Conservation (phyloP, 2,113 vertebrate genomes). For the Trichomycterus rosablanca region DNA sequence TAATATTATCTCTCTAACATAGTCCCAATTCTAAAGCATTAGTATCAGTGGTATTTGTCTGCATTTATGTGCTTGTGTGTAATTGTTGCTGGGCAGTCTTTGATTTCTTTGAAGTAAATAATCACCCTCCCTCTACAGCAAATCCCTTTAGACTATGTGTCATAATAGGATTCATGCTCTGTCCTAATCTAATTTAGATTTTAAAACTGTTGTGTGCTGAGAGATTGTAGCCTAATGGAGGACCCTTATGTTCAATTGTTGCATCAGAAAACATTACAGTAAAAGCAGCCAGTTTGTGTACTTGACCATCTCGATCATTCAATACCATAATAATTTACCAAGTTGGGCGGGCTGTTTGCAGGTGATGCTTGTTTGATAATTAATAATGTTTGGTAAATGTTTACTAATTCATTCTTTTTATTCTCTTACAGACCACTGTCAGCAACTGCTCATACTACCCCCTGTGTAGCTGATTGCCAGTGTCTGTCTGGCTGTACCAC, state of each 20-base stretch:
- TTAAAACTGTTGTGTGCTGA: constrained; percentile 3
- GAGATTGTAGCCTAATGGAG: background rate
- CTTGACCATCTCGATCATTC: constrained; percentile 5
- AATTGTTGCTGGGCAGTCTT: constrained; percentile 32
- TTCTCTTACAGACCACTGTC: constrained; percentile 25
- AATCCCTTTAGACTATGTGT: constrained; percentile 30
- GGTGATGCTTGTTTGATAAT: background rate
- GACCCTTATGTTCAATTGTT: background rate
- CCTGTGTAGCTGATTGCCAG: constrained; percentile 24
- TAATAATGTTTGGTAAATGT: too few relatives aligned
- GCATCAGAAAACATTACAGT: background rate
- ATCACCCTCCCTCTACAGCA: constrained; percentile 26
- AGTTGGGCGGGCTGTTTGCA: background rate
- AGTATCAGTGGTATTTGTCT: constrained; percentile 4
- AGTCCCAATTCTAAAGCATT: too few relatives aligned
- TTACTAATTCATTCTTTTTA: background rate
- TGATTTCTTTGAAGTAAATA: constrained; percentile 33
- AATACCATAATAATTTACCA: background rate
- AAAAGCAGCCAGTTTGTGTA: constrained; percentile 1
- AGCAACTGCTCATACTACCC: constrained; percentile 31
- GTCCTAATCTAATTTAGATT: constrained; percentile 27
- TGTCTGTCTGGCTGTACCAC: constrained; percentile 26
- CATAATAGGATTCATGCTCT: constrained; percentile 33
- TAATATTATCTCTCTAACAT: too few relatives aligned
- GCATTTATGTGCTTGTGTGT: constrained; percentile 5